Percentiles rank a stretch among this genome's conserved stretches.
These are phyloP conservation scores for Lanistes nyassanus DNA, from an alignment of 1,140 invertebrate species.

Conservation along the genomic window DNA sequence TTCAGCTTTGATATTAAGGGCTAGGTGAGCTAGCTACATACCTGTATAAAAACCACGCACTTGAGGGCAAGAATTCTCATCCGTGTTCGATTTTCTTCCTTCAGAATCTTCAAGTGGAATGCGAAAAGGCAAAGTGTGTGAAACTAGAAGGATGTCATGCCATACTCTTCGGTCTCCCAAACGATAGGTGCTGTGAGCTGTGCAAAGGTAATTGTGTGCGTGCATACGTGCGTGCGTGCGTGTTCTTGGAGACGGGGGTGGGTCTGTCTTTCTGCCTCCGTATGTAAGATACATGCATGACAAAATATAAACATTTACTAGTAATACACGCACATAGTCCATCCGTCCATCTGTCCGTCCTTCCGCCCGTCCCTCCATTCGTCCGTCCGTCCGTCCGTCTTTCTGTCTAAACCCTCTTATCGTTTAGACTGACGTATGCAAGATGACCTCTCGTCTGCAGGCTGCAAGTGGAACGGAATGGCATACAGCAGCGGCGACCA, in stretches of 20 bases:
- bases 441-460: conserved; percentile 66
- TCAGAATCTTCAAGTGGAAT: conserved; percentile 49
- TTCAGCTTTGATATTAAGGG: too few species aligned
- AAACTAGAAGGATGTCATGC: conserved; percentile 55
- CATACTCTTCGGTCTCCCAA: conserved; percentile 51
- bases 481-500: conserved; percentile 79
- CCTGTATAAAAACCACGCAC: too few species aligned
- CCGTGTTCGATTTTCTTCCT: too few species aligned
- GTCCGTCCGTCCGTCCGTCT: not conserved
- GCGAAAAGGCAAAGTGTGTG: conserved; percentile 46
- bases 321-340: too few species aligned
- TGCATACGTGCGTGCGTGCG: not conserved
- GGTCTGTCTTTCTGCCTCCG: not conserved
- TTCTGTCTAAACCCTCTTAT: too few species aligned
- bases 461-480: conserved; percentile 79
- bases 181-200: conserved; percentile 51
- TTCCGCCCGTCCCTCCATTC: not conserved
- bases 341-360: not conserved
- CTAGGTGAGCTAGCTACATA: too few species aligned
- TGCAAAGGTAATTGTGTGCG: conserved; percentile 49
- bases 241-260: too few species aligned
- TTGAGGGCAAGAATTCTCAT: too few species aligned
- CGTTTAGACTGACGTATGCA: too few species aligned
- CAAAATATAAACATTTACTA: too few species aligned
- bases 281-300: too few species aligned